These are phyloP conservation scores for Molossus alvarezi DNA, from an alignment of 2,797 vertebrate genomes.

Conservation along the genomic window DNA sequence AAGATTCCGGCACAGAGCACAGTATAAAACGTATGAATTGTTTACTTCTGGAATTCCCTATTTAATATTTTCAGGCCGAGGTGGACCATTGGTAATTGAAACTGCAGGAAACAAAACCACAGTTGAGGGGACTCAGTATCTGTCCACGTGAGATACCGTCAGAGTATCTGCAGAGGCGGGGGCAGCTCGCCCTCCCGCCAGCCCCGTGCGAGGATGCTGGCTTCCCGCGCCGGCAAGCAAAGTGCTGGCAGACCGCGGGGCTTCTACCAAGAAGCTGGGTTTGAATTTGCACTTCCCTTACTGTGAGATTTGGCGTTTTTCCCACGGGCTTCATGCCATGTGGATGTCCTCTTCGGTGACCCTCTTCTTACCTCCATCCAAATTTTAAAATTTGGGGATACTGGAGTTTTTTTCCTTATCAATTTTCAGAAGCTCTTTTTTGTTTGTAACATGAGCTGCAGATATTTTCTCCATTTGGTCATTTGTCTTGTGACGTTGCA, in stretches of 20 bases:
- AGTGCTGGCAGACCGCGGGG: not conserved
- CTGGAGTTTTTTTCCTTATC: not conserved
- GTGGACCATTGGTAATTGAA: not conserved
- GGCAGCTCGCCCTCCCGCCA: not conserved
- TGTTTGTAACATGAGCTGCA: not conserved
- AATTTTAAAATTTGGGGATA: conserved; percentile 1
- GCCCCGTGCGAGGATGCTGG: not conserved
- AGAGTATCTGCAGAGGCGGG: not conserved
- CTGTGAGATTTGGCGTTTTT: not conserved
- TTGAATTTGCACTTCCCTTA: conserved; percentile 9
- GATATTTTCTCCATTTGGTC: not conserved
- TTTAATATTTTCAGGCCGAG: not conserved
- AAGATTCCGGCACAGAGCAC: not conserved
- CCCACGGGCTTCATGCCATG: not conserved
- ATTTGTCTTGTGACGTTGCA: conserved; percentile 41
- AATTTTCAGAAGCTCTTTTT: not conserved
- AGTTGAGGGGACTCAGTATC: not conserved
- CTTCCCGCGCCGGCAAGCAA: not conserved
- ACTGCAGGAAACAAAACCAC: not conserved
- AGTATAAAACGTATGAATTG: not conserved
- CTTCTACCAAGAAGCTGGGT: not conserved
- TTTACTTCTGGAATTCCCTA: not conserved
- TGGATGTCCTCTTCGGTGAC: conserved; percentile 13
- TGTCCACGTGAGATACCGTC: conserved; percentile 43
- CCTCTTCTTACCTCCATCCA: not conserved